phyloP scores from a whole-genome alignment of 2,113 vertebrate genomes.

The Centropus unirufus region DNA sequence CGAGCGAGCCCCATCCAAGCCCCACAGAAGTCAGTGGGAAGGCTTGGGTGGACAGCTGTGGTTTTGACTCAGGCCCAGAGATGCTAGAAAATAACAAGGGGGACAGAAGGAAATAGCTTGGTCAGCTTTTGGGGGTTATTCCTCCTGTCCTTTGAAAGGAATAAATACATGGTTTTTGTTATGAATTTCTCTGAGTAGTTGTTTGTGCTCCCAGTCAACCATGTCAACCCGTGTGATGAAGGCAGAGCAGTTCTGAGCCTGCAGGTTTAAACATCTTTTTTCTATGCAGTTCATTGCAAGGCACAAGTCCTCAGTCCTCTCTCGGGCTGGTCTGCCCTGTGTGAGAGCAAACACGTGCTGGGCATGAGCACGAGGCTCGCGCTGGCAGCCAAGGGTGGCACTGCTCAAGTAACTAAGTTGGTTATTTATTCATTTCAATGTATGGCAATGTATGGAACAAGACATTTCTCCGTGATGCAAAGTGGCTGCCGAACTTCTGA shows the following conservation, averaged over 20 bases:
- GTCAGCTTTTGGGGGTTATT: background rate
- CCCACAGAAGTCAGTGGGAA: background rate
- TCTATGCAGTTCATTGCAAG: background rate
- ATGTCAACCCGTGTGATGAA: background rate
- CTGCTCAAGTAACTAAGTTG: background rate
- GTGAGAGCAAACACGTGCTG: background rate
- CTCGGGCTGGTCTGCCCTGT: background rate
- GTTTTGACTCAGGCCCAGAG: background rate
- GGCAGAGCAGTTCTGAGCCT: background rate
- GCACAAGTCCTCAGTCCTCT: background rate
- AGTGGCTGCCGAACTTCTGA: background rate
- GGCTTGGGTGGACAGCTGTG: background rate
- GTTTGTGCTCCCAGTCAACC: background rate
- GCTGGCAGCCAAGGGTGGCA: background rate
- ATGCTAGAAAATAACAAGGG: slow-evolving; percentile 2
- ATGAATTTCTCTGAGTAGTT: background rate
- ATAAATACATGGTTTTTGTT: background rate
- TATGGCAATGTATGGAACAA: background rate
- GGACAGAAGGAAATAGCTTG: background rate
- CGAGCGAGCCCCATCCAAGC: background rate
- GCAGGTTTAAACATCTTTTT: background rate
- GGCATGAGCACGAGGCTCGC: background rate
- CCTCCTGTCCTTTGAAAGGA: background rate
- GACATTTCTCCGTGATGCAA: background rate
- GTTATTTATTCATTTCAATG: background rate